These are phyloP conservation scores for Spicauda simplicius DNA, from an alignment of 2,888 invertebrate species.

Conservation along the genomic window DNA sequence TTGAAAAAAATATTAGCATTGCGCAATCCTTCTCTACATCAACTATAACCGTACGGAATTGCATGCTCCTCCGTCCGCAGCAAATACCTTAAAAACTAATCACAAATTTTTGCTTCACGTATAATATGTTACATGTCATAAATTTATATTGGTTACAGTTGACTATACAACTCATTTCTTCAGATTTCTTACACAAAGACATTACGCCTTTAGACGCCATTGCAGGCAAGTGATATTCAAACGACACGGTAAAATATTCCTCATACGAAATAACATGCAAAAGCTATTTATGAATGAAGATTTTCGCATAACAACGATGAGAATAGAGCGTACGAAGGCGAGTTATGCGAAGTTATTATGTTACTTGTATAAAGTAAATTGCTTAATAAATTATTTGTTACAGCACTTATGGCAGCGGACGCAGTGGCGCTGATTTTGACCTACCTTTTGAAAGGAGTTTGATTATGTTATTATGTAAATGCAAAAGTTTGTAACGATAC, in stretches of 20 bases:
- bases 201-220: neutral
- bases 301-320: constrained; percentile 1
- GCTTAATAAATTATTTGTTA: neutral
- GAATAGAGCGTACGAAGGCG: neutral
- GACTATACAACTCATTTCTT: neutral
- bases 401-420: neutral
- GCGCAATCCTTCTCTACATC: too few species aligned
- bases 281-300: constrained; percentile 16
- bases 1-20: too few species aligned
- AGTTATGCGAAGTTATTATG: neutral
- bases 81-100: too few species aligned
- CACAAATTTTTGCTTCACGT: too few species aligned
- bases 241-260: neutral
- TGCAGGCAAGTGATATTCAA: constrained; percentile 6
- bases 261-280: constrained; percentile 4
- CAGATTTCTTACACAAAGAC: neutral
- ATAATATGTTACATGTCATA: too few species aligned
- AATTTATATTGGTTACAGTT: too few species aligned
- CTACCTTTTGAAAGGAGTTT: too few species aligned
- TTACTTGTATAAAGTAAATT: neutral
- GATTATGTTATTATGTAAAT: too few species aligned
- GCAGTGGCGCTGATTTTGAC: too few species aligned
- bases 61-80: too few species aligned
- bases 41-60: too few species aligned
- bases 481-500: too few species aligned